These are phyloP conservation scores for Eretmocerus hayati DNA, from an alignment of 2,888 invertebrate genomes.

Conservation along the genomic window DNA sequence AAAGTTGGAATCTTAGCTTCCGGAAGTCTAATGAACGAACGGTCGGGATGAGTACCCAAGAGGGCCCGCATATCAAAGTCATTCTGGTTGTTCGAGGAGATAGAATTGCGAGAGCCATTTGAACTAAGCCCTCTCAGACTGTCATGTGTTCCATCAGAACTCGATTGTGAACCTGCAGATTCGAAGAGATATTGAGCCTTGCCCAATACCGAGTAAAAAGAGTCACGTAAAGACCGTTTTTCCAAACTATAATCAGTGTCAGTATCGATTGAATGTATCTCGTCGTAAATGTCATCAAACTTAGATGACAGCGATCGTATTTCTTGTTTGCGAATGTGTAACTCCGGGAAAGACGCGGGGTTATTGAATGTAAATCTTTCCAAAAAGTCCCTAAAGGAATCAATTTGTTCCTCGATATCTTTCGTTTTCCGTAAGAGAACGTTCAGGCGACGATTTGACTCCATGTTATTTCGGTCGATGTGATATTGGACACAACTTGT, in stretches of 20 bases:
- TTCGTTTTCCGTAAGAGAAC: background rate
- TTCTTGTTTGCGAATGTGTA: background rate
- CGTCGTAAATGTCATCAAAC: background rate
- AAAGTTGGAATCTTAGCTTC: constrained; percentile 11
- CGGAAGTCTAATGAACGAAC: background rate
- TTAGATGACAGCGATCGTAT: background rate
- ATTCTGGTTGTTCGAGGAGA: background rate
- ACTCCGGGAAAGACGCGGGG: background rate
- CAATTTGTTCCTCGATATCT: background rate
- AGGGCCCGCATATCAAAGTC: background rate
- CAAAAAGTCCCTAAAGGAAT: background rate
- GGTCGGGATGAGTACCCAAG: background rate
- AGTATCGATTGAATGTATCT: background rate
- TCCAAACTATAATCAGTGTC: background rate
- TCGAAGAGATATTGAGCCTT: background rate
- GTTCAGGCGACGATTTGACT: no score
- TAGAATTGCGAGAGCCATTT: background rate
- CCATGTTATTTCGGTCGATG: no score
- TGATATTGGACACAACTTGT: no score
- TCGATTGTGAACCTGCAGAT: background rate
- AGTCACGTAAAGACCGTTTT: background rate
- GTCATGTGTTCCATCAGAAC: no score
- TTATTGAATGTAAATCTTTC: background rate
- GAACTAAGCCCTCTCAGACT: no score
- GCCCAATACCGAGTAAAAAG: background rate